phyloP scores from a whole-genome alignment of 2,797 vertebrate genomes.

The Onychomys arenicola region DNA sequence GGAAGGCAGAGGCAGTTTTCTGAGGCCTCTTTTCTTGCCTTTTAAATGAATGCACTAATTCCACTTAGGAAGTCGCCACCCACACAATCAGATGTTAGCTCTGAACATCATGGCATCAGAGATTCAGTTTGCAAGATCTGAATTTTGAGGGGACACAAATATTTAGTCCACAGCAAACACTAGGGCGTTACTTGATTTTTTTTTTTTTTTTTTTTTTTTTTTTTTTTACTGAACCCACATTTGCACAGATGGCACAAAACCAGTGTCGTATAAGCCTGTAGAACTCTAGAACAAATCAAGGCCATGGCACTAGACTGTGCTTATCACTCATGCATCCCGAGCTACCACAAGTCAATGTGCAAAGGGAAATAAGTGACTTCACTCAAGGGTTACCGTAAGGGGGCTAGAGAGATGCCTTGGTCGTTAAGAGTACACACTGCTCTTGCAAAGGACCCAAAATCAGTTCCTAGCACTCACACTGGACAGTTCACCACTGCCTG shows the following conservation, averaged over 20 bases:
- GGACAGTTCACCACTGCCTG: neutral
- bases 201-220: neutral
- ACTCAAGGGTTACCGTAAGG: neutral
- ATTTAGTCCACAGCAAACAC: neutral
- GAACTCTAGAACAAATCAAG: neutral
- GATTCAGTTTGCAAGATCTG: neutral
- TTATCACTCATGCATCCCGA: neutral
- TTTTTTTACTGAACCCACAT: neutral
- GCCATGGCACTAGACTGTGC: accelerated
- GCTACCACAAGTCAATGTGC: neutral
- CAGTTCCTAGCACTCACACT: neutral
- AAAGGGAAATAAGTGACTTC: neutral
- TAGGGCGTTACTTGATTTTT: neutral
- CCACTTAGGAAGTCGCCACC: neutral
- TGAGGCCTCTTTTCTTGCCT: neutral
- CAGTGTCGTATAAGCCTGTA: neutral
- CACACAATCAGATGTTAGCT: neutral
- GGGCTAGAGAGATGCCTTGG: neutral
- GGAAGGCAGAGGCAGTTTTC: neutral
- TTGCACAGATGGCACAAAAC: neutral
- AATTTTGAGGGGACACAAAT: neutral
- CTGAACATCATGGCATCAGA: neutral
- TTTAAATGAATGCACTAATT: neutral
- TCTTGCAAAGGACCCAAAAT: neutral
- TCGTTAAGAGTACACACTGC: too few species aligned